A percentile compares a stretch with the other conserved stretches of the same genome.
These are phyloP conservation scores for Vicugna pacos DNA, from an alignment of 2,113 vertebrate species.

Conservation along the genomic window DNA sequence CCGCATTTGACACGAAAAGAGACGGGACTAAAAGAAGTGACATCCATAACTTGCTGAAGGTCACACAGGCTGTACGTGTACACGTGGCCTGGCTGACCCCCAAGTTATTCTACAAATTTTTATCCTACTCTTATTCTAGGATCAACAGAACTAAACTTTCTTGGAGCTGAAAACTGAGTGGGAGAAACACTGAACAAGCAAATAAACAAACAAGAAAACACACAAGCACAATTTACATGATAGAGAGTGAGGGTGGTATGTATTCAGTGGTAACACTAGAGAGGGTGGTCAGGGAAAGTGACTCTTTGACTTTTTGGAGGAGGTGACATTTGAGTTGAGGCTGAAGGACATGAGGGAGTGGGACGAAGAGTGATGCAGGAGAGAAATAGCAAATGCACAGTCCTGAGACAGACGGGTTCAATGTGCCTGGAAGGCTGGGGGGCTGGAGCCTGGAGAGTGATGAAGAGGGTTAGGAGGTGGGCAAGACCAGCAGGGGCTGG, in stretches of 20 bases:
- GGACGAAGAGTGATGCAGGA: neutral
- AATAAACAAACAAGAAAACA: neutral
- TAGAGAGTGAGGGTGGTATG: neutral
- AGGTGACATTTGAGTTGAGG: neutral
- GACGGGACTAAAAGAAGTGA: neutral
- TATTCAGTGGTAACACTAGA: no score
- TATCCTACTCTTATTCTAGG: neutral
- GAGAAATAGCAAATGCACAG: neutral
- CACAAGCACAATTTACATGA: no score
- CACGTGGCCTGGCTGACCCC: neutral
- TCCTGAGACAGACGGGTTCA: neutral
- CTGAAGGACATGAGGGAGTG: neutral
- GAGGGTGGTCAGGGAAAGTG: neutral
- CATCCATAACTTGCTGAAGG: neutral
- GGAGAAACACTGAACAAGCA: neutral
- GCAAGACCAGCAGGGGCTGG: no score
- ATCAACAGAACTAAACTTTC: neutral
- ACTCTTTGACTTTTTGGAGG: neutral
- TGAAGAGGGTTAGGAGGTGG: neutral
- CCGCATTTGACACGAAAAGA: neutral
- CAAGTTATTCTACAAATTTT: neutral
- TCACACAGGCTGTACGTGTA: accelerated
- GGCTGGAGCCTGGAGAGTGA: neutral
- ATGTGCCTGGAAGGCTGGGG: neutral
- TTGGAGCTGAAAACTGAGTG: neutral